phyloP scores from a whole-genome alignment of 2,113 vertebrate genomes.

The Laticauda colubrina region DNA sequence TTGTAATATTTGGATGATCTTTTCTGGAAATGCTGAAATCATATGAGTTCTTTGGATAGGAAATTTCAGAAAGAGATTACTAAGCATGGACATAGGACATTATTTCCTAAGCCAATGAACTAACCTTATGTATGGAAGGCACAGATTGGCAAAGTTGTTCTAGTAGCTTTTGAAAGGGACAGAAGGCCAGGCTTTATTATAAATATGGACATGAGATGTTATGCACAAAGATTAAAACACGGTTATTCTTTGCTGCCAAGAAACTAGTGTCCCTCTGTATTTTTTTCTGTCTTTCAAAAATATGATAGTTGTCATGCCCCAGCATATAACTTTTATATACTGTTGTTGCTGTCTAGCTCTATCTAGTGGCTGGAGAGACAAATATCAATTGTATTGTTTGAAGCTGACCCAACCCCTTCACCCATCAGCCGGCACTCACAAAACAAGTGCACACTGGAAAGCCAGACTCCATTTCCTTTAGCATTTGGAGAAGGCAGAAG shows the following conservation, averaged over 20 bases:
- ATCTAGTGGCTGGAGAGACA: too few relatives aligned
- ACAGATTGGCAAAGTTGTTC: not conserved
- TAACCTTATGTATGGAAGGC: not conserved
- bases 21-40: not conserved
- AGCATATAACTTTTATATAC: too few relatives aligned
- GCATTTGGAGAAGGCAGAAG: too few relatives aligned
- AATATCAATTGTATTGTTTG: too few relatives aligned
- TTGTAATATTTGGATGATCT: not conserved
- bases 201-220: not conserved
- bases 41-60: not conserved
- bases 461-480: too few relatives aligned
- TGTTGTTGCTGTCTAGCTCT: too few relatives aligned
- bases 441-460: too few relatives aligned
- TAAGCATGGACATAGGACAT: not conserved
- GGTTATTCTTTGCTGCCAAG: not conserved
- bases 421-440: too few relatives aligned
- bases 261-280: not conserved
- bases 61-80: not conserved
- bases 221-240: not conserved
- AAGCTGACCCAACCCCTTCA: too few relatives aligned
- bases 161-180: not conserved
- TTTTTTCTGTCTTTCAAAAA: not conserved
- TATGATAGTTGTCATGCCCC: not conserved
- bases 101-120: not conserved
- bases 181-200: not conserved